Base-by-base conservation (phyloP, 2,888 invertebrate species). In the Pachydiplax longipennis region DNA sequence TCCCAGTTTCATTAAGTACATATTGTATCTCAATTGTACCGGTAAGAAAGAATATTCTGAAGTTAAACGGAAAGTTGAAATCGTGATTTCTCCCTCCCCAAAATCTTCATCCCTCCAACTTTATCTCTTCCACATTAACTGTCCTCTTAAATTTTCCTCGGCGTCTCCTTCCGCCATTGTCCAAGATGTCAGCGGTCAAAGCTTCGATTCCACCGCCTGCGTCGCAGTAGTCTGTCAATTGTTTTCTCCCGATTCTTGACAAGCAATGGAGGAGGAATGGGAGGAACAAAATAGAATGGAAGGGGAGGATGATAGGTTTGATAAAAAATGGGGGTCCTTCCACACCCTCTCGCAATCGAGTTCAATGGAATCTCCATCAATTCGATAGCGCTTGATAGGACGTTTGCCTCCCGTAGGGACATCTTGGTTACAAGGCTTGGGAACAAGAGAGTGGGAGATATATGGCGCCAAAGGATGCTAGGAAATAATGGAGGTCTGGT, bases 201-300 rank as follows among this genome's bases (percentile, higher is more conserved):
- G 31, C 22, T 65, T 65, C 87, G 87, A 87, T 40, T 31, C 37
- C 87, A 61, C 87, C 87, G 65, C 61, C 87, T 61, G 61, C 65
- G 87, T 65, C 87, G 37, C 87, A 53, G 58, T 83, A 53, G 61
- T 87, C 87, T 87, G 87, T 87, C 87, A 87, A 61, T 87, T 87
- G 87, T 87, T 65, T 87, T 61, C 87, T 22, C 87, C 87, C 87
- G 12, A 58, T 61, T 18, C 58, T 83, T 61, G 87, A 61, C 87
- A 73, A 73, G 61, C 25, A n/a, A 53, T 22, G 58, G 35, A 25
- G n/a, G 35, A 1, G 48, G 58, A 58, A 37, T 25, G 87, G 87
- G 61, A n/a, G 87, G 53, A 37, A 87, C 35, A 65, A 35, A n/a
- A 87, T 37, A 25, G 37, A 53, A 53, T 53, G 53, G 53, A 18